Percentiles rank a stretch among this genome's conserved stretches.
These are phyloP conservation scores for Drosophila quinaria DNA, from an alignment of 2,888 invertebrate genomes.

Conservation along the genomic window DNA sequence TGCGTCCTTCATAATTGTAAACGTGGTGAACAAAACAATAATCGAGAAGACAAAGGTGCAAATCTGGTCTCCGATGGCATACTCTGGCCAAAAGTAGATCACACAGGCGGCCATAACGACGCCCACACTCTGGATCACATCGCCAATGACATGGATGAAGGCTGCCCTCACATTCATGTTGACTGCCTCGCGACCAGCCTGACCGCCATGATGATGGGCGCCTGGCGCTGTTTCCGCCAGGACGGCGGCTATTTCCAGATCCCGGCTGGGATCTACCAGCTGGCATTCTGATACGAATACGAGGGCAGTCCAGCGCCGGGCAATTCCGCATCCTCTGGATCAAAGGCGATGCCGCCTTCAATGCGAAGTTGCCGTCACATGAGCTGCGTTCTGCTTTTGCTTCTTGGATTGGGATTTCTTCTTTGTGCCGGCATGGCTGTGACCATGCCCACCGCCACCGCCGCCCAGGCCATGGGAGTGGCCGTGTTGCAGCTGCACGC, in stretches of 20 bases:
- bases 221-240: constrained; percentile 77
- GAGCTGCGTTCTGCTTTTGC: constrained; percentile 36
- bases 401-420: constrained; percentile 44
- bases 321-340: constrained; percentile 69
- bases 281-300: constrained; percentile 83
- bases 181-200: constrained; percentile 58
- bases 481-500: constrained; percentile 95
- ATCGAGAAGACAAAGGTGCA: too few species aligned
- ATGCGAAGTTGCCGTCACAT: constrained; percentile 54
- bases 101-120: too few species aligned
- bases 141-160: too few species aligned
- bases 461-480: too few species aligned
- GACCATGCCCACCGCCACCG: too few species aligned
- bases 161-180: too few species aligned
- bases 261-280: constrained; percentile 56
- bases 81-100: too few species aligned
- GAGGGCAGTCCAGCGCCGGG: constrained; percentile 73
- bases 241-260: constrained; percentile 74
- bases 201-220: constrained; percentile 78
- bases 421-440: constrained; percentile 22
- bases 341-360: constrained; percentile 73
- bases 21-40: too few species aligned
- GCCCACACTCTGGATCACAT: too few species aligned
- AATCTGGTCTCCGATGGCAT: too few species aligned
- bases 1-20: constrained; percentile 90